Conservation (phyloP, 64 coral and sea anemone species). For the Dendronephthya gigantea region DNA sequence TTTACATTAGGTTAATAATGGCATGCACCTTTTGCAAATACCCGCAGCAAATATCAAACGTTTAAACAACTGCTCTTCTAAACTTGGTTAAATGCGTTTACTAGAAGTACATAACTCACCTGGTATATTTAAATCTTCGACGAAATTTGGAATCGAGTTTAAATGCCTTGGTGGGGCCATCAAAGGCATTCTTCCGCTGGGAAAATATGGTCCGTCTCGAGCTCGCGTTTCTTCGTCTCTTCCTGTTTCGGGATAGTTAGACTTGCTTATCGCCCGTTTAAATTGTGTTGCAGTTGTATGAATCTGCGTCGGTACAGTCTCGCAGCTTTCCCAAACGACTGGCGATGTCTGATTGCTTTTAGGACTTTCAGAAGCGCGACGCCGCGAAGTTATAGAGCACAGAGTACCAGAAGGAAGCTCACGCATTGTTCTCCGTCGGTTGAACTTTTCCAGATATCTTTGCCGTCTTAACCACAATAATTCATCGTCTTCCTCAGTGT, state of each 20-base stretch:
- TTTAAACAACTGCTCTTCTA: background rate
- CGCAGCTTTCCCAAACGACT: background rate
- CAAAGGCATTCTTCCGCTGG: slow-evolving; percentile 68
- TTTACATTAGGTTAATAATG: background rate
- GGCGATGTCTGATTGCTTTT: background rate
- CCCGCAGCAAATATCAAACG: background rate
- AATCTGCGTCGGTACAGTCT: background rate
- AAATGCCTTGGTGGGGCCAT: slow-evolving; percentile 58
- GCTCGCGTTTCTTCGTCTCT: slow-evolving; percentile 21
- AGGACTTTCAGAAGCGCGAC: background rate
- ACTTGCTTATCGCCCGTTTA: background rate
- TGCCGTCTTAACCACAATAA: slow-evolving; percentile 38
- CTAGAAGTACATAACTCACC: slow-evolving; percentile 40
- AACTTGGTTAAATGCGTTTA: background rate
- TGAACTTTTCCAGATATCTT: slow-evolving; percentile 45
- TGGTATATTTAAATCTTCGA: slow-evolving; percentile 60
- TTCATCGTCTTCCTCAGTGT: background rate
- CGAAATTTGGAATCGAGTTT: slow-evolving; percentile 42
- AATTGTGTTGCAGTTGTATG: background rate
- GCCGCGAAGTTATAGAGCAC: background rate
- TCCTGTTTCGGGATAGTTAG: background rate
- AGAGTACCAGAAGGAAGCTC: background rate
- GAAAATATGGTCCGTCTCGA: slow-evolving; percentile 76
- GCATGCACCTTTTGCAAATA: background rate
- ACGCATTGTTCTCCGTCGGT: slow-evolving; percentile 30